These are phyloP conservation scores for Ennomos erosarius DNA, from an alignment of 2,888 invertebrate species.

Conservation along the genomic window DNA sequence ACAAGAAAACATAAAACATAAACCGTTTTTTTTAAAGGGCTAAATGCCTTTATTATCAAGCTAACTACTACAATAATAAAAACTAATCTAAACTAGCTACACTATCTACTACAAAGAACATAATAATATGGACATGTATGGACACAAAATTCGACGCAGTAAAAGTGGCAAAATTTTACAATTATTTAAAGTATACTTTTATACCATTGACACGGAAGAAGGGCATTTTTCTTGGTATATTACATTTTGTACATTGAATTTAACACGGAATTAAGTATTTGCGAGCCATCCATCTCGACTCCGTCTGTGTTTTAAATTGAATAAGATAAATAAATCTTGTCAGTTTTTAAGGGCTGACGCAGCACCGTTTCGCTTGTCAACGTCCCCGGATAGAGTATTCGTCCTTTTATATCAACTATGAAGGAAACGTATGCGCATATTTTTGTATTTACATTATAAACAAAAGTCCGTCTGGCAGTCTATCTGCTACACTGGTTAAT, in stretches of 20 bases:
- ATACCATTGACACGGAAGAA: no score
- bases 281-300: slow-evolving; percentile 30
- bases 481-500: background rate
- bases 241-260: background rate
- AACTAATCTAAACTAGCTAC: no score
- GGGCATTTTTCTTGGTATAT: no score
- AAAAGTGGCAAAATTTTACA: no score
- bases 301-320: slow-evolving; percentile 67
- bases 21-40: no score
- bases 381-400: slow-evolving; percentile 15
- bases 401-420: slow-evolving; percentile 13
- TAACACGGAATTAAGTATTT: slow-evolving; percentile 31
- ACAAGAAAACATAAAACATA: no score
- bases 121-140: no score
- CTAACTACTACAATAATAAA: no score
- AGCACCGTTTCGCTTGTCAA: slow-evolving; percentile 36
- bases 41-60: no score
- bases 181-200: no score
- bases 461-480: background rate
- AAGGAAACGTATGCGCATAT: slow-evolving; percentile 17
- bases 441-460: slow-evolving; percentile 4
- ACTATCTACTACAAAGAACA: no score
- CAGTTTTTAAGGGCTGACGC: slow-evolving; percentile 65
- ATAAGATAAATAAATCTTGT: slow-evolving; percentile 76
- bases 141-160: no score